phyloP scores from a whole-genome alignment of 2,797 vertebrate genomes.

The Acanthornis magna region DNA sequence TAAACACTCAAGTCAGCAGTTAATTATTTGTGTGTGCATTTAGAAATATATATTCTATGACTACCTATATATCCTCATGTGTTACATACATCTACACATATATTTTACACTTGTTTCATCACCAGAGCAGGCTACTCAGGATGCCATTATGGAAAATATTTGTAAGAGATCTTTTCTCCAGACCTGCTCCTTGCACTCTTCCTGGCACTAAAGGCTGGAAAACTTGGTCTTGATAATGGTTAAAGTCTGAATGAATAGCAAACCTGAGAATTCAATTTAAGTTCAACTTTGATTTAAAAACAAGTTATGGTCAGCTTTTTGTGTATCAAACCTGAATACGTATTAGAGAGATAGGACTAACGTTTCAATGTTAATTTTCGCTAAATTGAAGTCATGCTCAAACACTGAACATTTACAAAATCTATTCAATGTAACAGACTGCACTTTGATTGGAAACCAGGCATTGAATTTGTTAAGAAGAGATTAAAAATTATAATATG shows the following conservation, averaged over 20 bases:
- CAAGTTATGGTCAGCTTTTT: neutral
- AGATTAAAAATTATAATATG: neutral
- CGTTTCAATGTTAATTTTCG: neutral
- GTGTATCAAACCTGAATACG: neutral
- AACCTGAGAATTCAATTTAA: conserved; percentile 42
- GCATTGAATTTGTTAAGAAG: neutral
- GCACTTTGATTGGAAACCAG: neutral
- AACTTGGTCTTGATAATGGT: conserved; percentile 33
- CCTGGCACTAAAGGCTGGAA: conserved; percentile 23
- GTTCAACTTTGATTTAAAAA: conserved; percentile 30
- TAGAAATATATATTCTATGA: neutral
- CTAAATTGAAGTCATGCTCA: neutral
- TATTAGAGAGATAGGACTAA: neutral
- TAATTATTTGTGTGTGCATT: neutral
- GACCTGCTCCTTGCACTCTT: neutral
- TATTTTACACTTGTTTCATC: neutral
- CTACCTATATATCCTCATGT: neutral
- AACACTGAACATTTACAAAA: neutral
- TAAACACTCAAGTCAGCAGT: neutral
- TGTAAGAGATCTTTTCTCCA: conserved; percentile 18
- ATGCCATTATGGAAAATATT: neutral
- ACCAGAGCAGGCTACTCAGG: neutral
- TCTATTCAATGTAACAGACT: neutral
- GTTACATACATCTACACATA: neutral
- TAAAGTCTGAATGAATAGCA: conserved; percentile 38